These are phyloP conservation scores for Oligia strigilis DNA, from an alignment of 2,888 invertebrate species.

Conservation along the genomic window DNA sequence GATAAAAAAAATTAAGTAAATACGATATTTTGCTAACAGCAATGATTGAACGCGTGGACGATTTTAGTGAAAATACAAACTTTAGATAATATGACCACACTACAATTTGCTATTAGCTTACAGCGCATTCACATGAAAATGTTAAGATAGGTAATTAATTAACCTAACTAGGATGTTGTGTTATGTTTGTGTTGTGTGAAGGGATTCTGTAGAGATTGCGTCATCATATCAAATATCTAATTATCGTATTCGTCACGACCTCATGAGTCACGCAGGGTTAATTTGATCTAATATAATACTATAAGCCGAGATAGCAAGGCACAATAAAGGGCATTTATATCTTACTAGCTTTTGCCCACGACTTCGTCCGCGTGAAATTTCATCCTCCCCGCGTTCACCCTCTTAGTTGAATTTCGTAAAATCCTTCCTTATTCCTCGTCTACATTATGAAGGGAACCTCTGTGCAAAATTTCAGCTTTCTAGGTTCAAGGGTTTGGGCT, in stretches of 20 bases:
- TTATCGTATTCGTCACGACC: constrained; percentile 31
- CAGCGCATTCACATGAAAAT: not conserved
- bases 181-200: not conserved
- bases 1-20: not conserved
- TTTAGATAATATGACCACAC: not conserved
- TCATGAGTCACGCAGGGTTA: constrained; percentile 50
- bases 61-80: not conserved
- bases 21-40: constrained; percentile 2
- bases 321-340: constrained; percentile 45
- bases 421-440: too few species aligned
- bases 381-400: too few species aligned
- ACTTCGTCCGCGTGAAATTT: too few species aligned
- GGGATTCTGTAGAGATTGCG: constrained; percentile 38
- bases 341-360: not conserved
- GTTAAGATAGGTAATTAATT: not conserved
- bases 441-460: too few species aligned
- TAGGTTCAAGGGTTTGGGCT: too few species aligned
- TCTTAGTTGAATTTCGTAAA: too few species aligned
- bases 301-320: constrained; percentile 52
- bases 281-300: constrained; percentile 35
- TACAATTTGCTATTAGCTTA: not conserved
- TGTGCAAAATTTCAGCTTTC: too few species aligned
- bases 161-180: not conserved
- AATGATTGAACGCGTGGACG: not conserved
- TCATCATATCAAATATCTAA: constrained; percentile 46